Percentiles rank a stretch among this genome's conserved stretches.
Evolutionary conservation across 2,888 invertebrate genomes (phyloP).

Genomic region (Diogma glabrata): DNA sequence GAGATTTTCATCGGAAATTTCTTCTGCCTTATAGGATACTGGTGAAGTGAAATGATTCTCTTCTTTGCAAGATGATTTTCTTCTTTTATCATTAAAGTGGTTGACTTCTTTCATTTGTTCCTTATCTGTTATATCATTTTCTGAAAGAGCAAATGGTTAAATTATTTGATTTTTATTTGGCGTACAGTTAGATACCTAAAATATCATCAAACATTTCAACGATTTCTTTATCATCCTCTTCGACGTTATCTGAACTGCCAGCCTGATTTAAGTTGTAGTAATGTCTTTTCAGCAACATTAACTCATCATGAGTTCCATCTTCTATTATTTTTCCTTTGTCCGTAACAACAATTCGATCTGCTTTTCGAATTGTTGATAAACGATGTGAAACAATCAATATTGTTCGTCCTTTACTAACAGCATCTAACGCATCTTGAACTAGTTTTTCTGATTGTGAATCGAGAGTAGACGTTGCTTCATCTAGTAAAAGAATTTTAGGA

Average conservation of each 20-base stretch:
- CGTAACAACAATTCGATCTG: conserved; percentile 57
- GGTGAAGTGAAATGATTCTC: not conserved
- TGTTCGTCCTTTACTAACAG: conserved; percentile 60
- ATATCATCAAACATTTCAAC: not conserved
- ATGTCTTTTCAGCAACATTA: conserved; percentile 49
- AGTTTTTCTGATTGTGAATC: conserved; percentile 70
- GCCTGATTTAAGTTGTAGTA: conserved; percentile 55
- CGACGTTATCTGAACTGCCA: conserved; percentile 17
- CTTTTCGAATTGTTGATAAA: conserved; percentile 57
- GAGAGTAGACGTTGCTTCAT: conserved; percentile 77
- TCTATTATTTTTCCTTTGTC: conserved; percentile 61
- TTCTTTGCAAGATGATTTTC: no score
- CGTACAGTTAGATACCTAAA: no score
- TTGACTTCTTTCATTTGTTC: not conserved
- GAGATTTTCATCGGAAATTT: conserved; percentile 28
- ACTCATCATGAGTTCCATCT: conserved; percentile 60
- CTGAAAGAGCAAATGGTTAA: no score
- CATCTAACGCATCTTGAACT: conserved; percentile 70
- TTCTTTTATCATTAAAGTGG: not conserved
- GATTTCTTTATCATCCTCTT: not conserved
- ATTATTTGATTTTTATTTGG: no score
- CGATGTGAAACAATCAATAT: conserved; percentile 67
- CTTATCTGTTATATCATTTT: not conserved
- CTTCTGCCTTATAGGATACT: no score
- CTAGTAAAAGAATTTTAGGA: conserved; percentile 62